Evolutionary conservation across 1,140 invertebrate genomes (phyloP), one percentile per base, ranked within the genome.

Genomic region (Sycobia sp.): DNA sequence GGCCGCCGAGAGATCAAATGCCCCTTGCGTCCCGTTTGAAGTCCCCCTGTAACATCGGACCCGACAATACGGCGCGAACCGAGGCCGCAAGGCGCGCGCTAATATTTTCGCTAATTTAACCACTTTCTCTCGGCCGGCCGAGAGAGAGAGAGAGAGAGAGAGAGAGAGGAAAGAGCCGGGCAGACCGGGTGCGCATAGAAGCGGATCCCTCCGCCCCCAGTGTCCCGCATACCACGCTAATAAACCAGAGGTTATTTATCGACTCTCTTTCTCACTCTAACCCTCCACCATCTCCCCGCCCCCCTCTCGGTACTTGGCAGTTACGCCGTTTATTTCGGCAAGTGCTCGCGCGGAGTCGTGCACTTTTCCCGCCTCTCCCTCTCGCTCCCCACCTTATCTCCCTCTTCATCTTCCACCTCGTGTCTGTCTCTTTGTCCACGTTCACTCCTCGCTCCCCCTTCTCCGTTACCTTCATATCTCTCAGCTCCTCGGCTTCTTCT

Each of bases 181-280:
- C 29, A 4, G 29, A 32, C 11, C 29, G 29, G 29, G 29, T 4
- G 29, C 29, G 29, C 5, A 32, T 11, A 4, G 29, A 32, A 7
- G 25, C 11, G 47, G 29, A 25, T 9, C 47, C n/a, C 25, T 8
- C 27, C 5, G 34, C 43, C 38, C n/a, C 25, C 39, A 10, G n/a
- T 47, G 54, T 65, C 61, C 67, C 60, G 65, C 69, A 70, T 70
- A 71, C 68, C 69, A 68, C 67, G 70, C 75, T 81, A 80, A 82
- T 81, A 81, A 82, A 81, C 71, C 73, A 80, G 79, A 75, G 70
- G 78, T 82, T 81, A 82, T 82, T 81, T 82, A 82, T 82, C 67
- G 63, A 65, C 69, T 71, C 67, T 62, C 66, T 59, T n/a, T n/a
- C n/a, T n/a, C n/a, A n/a, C n/a, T n/a, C n/a, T n/a, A n/a, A n/a